Evolutionary conservation across 23 tunicate species (phyloP).

Genomic region (Botrylloides violaceus): DNA sequence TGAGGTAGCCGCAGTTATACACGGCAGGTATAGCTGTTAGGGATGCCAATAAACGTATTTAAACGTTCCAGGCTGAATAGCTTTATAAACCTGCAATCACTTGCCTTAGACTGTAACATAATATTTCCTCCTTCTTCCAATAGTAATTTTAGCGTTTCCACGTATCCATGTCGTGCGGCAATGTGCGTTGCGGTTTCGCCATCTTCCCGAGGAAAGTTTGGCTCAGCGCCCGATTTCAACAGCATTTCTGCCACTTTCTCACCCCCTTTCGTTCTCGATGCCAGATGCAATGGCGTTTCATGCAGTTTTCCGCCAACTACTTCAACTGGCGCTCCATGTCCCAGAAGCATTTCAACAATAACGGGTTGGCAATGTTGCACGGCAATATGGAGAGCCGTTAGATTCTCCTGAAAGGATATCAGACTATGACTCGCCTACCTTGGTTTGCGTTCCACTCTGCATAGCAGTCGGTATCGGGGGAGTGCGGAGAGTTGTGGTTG

Average conservation of each 20-base stretch:
- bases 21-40: too few species aligned
- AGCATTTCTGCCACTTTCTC: conserved; percentile 81
- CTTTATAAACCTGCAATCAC: neutral
- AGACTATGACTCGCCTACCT: neutral
- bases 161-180: conserved; percentile 69
- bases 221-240: conserved; percentile 84
- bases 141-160: conserved; percentile 56
- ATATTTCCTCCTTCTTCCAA: conserved; percentile 75
- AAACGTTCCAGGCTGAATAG: too few species aligned
- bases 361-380: conserved; percentile 62
- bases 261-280: conserved; percentile 70
- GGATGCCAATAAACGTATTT: too few species aligned
- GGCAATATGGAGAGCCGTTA: conserved; percentile 82
- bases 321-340: conserved; percentile 86
- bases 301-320: conserved; percentile 72
- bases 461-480: too few species aligned
- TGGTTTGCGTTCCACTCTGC: too few species aligned
- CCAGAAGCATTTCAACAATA: conserved; percentile 79
- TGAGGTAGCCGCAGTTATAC: too few species aligned
- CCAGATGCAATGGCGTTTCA: conserved; percentile 88
- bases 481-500: too few species aligned
- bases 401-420: conserved; percentile 41
- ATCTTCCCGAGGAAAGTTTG: conserved; percentile 60
- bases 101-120: conserved; percentile 54
- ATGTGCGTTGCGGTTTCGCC: conserved; percentile 92